phyloP scores from a whole-genome alignment of 2,113 vertebrate genomes.

The Pelecanoides urinatrix region DNA sequence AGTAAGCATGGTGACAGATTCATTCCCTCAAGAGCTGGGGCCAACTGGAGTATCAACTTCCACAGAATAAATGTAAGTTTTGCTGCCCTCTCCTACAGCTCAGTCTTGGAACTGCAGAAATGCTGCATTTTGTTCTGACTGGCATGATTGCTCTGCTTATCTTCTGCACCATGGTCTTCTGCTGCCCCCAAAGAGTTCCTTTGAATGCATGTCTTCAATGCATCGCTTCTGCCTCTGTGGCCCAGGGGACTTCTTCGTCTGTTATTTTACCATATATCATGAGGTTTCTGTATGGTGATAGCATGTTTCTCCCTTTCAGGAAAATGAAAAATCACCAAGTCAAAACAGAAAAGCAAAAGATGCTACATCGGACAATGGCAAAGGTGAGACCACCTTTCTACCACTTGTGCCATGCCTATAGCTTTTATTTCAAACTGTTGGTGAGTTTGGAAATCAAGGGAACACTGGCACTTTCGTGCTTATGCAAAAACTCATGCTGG shows the following conservation, averaged over 20 bases:
- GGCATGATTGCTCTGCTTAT: not conserved
- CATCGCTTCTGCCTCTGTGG: not conserved
- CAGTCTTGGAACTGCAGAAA: not conserved
- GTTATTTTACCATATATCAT: accelerated
- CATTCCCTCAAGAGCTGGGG: slow-evolving; percentile 94
- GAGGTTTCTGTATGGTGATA: not conserved
- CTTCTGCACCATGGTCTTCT: not conserved
- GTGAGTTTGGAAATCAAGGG: not conserved
- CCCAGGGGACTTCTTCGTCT: not conserved
- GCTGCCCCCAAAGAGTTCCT: not conserved
- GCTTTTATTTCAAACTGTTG: not conserved
- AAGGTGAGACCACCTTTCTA: slow-evolving; percentile 78
- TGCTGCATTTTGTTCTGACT: not conserved
- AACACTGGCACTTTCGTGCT: accelerated
- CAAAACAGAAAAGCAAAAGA: slow-evolving; percentile 98
- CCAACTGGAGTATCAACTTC: slow-evolving; percentile 99
- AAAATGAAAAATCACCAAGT: slow-evolving; percentile 97
- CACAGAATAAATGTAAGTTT: slow-evolving; percentile 93
- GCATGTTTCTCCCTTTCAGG: slow-evolving; percentile 70
- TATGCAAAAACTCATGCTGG: not conserved
- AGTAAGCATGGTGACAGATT: slow-evolving; percentile 97
- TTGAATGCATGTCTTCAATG: not conserved
- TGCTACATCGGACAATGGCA: slow-evolving; percentile 92
- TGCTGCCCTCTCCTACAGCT: not conserved
- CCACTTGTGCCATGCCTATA: not conserved